Percentiles rank a stretch among this genome's conserved stretches.
phyloP scores from a whole-genome alignment of 1,140 invertebrate genomes.

The Idris sp. region DNA sequence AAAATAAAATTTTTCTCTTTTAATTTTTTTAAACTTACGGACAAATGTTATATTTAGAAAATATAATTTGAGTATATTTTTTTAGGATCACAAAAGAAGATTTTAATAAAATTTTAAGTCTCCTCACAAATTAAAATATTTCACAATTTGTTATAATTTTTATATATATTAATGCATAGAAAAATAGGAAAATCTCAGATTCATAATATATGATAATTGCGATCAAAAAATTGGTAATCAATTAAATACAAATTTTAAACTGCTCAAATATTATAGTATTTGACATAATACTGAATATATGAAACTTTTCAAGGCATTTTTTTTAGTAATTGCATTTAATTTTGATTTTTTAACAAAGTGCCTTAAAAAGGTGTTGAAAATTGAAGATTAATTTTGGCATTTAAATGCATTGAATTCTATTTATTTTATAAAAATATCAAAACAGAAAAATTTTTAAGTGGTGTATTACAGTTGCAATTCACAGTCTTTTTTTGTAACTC shows the following conservation, averaged over 20 bases:
- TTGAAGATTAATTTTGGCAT: background rate
- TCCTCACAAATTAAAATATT: conserved; percentile 27
- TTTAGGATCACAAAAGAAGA: background rate
- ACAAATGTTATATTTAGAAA: too few species aligned
- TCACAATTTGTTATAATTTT: conserved; percentile 17
- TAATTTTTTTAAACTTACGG: too few species aligned
- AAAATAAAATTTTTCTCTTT: too few species aligned
- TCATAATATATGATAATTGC: conserved; percentile 33
- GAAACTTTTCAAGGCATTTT: conserved; percentile 15
- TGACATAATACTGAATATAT: conserved; percentile 32
- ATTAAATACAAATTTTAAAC: conserved; percentile 33
- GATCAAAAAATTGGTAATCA: conserved; percentile 32
- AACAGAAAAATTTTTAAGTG: conserved; percentile 11
- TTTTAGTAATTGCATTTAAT: conserved; percentile 1
- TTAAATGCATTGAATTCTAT: conserved; percentile 3
- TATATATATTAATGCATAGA: conserved; percentile 23
- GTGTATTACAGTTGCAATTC: conserved; percentile 14
- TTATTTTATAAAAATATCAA: conserved; percentile 33
- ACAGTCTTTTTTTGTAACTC: conserved; percentile 30
- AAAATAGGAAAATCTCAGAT: conserved; percentile 53
- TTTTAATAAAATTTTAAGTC: too few species aligned
- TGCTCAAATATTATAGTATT: background rate
- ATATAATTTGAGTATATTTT: background rate
- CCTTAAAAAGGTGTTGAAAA: conserved; percentile 3
- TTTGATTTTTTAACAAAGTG: background rate